Evolutionary conservation across 2,888 invertebrate species (phyloP).

Genomic region (Tachina lurida): DNA sequence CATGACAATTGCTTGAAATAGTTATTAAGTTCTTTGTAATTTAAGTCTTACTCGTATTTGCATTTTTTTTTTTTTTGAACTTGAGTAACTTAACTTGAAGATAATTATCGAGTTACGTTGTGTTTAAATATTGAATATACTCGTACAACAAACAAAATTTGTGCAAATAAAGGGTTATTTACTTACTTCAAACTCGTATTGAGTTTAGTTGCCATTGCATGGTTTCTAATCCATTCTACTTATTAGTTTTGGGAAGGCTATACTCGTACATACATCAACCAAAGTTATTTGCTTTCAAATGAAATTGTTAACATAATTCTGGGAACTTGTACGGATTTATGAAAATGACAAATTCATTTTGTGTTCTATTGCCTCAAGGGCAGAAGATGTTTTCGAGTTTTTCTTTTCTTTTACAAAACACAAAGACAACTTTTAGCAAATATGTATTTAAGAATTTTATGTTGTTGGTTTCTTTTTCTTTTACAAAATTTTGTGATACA

Average conservation of each 20-base stretch:
- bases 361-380: constrained; percentile 3
- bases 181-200: too few species aligned
- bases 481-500: too few species aligned
- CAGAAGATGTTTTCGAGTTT: too few species aligned
- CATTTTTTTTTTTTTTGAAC: not conserved
- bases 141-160: not conserved
- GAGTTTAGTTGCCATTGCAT: too few species aligned
- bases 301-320: constrained; percentile 31
- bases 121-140: not conserved
- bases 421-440: too few species aligned
- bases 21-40: constrained; percentile 21
- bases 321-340: constrained; percentile 43
- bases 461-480: too few species aligned
- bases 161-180: too few species aligned
- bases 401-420: too few species aligned
- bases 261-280: too few species aligned
- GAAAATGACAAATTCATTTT: constrained; percentile 19
- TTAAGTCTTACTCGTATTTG: constrained; percentile 21
- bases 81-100: not conserved
- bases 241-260: too few species aligned
- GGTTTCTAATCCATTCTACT: too few species aligned
- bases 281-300: not conserved
- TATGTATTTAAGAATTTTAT: too few species aligned
- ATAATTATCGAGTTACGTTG: not conserved
- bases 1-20: constrained; percentile 47